phyloP scores from a whole-genome alignment of 2,888 invertebrate species.

The Caenorhabditis sulstoni region DNA sequence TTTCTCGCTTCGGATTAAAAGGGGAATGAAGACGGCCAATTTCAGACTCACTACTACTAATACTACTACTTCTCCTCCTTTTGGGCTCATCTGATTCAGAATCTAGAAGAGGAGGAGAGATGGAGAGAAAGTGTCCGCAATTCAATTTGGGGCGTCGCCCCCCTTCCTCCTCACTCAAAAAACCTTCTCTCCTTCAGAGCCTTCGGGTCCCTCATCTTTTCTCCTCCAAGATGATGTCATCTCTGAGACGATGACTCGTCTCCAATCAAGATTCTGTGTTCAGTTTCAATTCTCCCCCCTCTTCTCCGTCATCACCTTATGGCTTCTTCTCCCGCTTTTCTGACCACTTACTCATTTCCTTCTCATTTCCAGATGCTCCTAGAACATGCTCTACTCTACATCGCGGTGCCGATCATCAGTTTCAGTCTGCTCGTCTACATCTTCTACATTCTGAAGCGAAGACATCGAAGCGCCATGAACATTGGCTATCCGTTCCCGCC shows the following conservation, averaged over 20 bases:
- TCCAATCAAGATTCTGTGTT: not conserved
- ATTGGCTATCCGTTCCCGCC: conserved; percentile 58
- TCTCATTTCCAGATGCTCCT: conserved; percentile 55
- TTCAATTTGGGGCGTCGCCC: conserved; percentile 16
- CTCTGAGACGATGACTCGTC: too few relatives aligned
- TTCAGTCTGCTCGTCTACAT: conserved; percentile 54
- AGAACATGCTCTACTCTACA: conserved; percentile 59
- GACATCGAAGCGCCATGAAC: conserved; percentile 41
- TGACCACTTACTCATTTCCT: not conserved
- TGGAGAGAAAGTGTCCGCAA: not conserved
- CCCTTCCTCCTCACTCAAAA: not conserved
- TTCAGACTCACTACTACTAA: too few relatives aligned
- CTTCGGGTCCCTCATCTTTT: conserved; percentile 14
- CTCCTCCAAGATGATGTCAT: conserved; percentile 18
- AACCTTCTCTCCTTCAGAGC: not conserved
- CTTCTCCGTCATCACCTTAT: conserved; percentile 4
- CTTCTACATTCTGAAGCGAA: conserved; percentile 54
- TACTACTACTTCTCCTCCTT: too few relatives aligned
- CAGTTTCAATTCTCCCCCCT: not conserved
- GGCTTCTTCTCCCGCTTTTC: conserved; percentile 8
- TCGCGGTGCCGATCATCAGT: conserved; percentile 55
- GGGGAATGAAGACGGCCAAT: not conserved
- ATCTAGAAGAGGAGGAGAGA: too few relatives aligned
- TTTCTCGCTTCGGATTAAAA: not conserved
- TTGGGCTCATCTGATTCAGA: too few relatives aligned